Evolutionary conservation across 1,140 invertebrate species (phyloP).

Genomic region (Lutraria rhynchaena): DNA sequence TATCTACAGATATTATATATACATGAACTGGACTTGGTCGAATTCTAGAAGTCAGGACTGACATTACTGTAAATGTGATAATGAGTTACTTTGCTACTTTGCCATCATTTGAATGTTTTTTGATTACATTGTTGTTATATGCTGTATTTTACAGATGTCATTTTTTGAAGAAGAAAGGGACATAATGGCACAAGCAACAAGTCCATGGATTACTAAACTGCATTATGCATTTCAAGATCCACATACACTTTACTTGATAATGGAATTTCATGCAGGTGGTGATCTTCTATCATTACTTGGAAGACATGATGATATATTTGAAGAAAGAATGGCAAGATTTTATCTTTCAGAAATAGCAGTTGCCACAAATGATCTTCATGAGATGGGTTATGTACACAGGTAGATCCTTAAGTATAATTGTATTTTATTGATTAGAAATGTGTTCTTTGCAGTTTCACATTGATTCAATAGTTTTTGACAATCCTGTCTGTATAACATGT

Average conservation of each 20-base stretch:
- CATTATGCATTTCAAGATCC: conserved; percentile 96
- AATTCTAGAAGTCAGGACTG: too few relatives aligned
- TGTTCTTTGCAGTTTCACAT: too few relatives aligned
- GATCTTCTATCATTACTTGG: conserved; percentile 99
- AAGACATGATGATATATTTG: conserved; percentile 91
- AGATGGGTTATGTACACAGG: conserved; percentile 98
- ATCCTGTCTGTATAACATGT: too few relatives aligned
- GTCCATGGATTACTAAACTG: conserved; percentile 94
- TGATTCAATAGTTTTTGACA: too few relatives aligned
- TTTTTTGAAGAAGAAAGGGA: conserved; percentile 80
- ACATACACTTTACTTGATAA: conserved; percentile 94
- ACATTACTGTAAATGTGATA: too few relatives aligned
- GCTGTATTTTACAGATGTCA: conserved; percentile 68
- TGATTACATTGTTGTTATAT: background rate
- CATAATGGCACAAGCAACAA: conserved; percentile 78
- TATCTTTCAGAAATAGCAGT: conserved; percentile 99
- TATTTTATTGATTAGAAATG: too few relatives aligned
- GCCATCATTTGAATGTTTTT: too few relatives aligned
- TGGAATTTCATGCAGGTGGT: conserved; percentile 99
- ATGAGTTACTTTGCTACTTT: too few relatives aligned
- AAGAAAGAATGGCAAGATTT: conserved; percentile 97
- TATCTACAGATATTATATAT: too few relatives aligned
- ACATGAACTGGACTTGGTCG: too few relatives aligned
- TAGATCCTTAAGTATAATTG: too few relatives aligned
- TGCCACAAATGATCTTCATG: conserved; percentile 97